Base-by-base conservation (phyloP, 2,888 invertebrate genomes). In the Oxytorus armatus region DNA sequence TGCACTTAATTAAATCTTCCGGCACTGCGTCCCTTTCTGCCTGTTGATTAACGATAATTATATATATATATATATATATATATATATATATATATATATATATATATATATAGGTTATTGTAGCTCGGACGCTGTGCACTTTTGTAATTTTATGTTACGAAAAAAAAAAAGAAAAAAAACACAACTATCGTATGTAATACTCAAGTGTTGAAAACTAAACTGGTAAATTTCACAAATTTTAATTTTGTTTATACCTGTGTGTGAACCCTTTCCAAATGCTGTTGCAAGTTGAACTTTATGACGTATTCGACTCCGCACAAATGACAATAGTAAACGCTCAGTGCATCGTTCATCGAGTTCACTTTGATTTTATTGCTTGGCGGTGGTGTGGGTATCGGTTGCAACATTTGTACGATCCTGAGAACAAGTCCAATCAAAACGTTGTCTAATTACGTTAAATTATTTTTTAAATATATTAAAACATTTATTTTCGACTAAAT, bases 241-340 rank as follows among this genome's bases (percentile, higher is more conserved):
- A n/a, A n/a, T n/a, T n/a, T n/a, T n/a, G n/a, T n/a, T n/a, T n/a
- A 18, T 84, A 90, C 90, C 87, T 86, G 85, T 7, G 88, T 87
- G 59, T 90, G 90, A 65, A 88, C 85, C 33, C 87, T 86, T 74
- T 92, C 92, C 66, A 92, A 84, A 83, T 92, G 92, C 69, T 91
- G 92, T 90, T 94, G 93, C 83, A 95, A 91, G 91, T 95, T 95
- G 72, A 94, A 94, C 90, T 95, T 95, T 76, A 95, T 93, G 57
- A 94, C 93, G 89, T 95, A 95, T 87, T 95, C 95, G 75, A 94
- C 94, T 14, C 95, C 95, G 90, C 95, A 95, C 83, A 95, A 87
- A 83, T 93, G 93, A 77, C 93, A 93, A 84, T 93, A 93, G 83
- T 93, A 93, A 36, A 93, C 93, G 39, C 93, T 93, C 55, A 92